Percentiles rank a stretch among this genome's conserved stretches.
Evolutionary conservation across 2,888 invertebrate genomes (phyloP).

Genomic region (Agriotes lineatus): DNA sequence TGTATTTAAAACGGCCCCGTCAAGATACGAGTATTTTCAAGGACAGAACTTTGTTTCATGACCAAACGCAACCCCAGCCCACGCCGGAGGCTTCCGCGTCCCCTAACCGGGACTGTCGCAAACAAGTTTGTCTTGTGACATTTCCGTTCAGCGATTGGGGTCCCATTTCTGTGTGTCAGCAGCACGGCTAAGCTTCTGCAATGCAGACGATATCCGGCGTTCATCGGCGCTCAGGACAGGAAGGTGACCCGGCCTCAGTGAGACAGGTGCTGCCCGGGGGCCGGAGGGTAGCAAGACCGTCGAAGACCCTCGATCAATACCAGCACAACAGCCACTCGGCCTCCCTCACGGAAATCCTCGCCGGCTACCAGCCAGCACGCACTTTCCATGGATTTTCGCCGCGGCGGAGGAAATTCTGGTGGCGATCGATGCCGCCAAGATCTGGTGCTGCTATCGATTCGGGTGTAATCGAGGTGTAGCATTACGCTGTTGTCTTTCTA

Average conservation of each 20-base stretch:
- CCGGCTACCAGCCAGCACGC: constrained; percentile 37
- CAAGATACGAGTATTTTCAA: no score
- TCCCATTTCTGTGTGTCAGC: not conserved
- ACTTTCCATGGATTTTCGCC: constrained; percentile 28
- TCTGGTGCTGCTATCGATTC: no score
- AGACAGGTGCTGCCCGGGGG: constrained; percentile 62
- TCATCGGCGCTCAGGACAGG: constrained; percentile 38
- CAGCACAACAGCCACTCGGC: constrained; percentile 41
- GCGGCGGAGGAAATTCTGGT: not conserved
- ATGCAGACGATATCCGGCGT: constrained; percentile 44
- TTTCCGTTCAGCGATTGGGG: not conserved
- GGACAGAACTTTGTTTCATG: no score
- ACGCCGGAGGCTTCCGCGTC: no score
- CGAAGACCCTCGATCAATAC: constrained; percentile 49
- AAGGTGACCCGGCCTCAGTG: constrained; percentile 62
- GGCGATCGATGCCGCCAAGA: not conserved
- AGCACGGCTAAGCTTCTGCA: constrained; percentile 34
- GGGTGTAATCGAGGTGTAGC: no score
- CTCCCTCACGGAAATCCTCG: constrained; percentile 32
- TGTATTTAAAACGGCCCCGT: no score
- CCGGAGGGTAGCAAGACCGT: constrained; percentile 48
- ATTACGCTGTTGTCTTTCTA: no score
- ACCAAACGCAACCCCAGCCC: no score
- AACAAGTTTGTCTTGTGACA: not conserved
- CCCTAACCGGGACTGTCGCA: not conserved